Conservation (phyloP, 2,797 vertebrate species). For the Labroides dimidiatus region DNA sequence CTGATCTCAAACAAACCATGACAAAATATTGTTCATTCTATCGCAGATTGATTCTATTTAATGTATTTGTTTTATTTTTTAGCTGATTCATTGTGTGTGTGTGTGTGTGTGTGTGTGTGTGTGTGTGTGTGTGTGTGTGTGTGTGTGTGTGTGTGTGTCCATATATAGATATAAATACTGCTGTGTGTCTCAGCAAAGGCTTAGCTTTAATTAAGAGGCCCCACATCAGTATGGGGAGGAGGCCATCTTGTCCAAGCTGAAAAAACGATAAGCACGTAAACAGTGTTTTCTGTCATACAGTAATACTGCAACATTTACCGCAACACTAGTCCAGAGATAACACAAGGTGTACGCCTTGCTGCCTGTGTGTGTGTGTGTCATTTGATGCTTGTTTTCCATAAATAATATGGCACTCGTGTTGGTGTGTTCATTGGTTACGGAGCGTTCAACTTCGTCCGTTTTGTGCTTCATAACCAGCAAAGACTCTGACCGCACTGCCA, state of each 20-base stretch:
- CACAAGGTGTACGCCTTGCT: slow-evolving; percentile 26
- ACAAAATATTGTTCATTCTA: neutral
- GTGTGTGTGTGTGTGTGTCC: slow-evolving; percentile 3
- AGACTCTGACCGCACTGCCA: neutral
- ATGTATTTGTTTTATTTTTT: slow-evolving; percentile 20
- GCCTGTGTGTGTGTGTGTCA: slow-evolving; percentile 32
- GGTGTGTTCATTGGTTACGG: slow-evolving; percentile 2
- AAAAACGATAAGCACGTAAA: slow-evolving; percentile 64
- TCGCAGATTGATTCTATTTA: slow-evolving; percentile 1
- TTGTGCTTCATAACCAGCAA: slow-evolving; percentile 33
- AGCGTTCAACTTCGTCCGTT: neutral
- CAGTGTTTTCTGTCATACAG: slow-evolving; percentile 59
- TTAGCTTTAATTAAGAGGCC: slow-evolving; percentile 60
- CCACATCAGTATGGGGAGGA: slow-evolving; percentile 58
- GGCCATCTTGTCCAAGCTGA: slow-evolving; percentile 39
- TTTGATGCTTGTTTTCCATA: slow-evolving; percentile 39
- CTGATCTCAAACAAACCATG: slow-evolving; percentile 25
- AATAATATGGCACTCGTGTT: slow-evolving; percentile 38
- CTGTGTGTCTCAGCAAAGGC: slow-evolving; percentile 25
- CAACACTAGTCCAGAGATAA: slow-evolving; percentile 53
- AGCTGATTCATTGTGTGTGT: neutral
- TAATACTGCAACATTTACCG: slow-evolving; percentile 71
- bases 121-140: too few species aligned
- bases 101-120: slow-evolving; percentile 3
- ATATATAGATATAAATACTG: slow-evolving; percentile 1